Evolutionary conservation across 30 jellyfish, hydroid and myxozoan species (phyloP).

Genomic region (Aurelia aurita): DNA sequence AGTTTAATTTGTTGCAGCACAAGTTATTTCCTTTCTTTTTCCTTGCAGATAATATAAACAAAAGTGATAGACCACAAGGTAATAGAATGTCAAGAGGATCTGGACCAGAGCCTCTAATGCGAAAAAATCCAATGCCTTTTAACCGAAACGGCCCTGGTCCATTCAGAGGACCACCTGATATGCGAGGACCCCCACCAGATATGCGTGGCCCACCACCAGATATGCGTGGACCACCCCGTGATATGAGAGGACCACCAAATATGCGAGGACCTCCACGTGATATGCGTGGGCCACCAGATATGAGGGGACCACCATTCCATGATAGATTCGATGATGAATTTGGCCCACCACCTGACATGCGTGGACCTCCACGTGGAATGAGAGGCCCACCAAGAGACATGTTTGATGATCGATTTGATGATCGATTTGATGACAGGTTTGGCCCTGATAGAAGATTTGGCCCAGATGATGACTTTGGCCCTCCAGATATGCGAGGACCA

Average conservation of each 20-base stretch:
- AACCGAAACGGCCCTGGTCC: constrained; percentile 75
- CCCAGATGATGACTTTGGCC: constrained; percentile 57
- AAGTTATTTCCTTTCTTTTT: not conserved
- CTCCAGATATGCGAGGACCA: constrained; percentile 68
- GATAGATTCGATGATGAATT: constrained; percentile 47
- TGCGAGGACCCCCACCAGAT: constrained; percentile 22
- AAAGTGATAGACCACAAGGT: constrained; percentile 8
- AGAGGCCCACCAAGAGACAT: constrained; percentile 59
- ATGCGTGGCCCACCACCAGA: constrained; percentile 30
- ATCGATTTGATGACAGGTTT: constrained; percentile 39
- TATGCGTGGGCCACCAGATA: constrained; percentile 58
- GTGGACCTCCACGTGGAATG: constrained; percentile 66
- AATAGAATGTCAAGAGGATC: constrained; percentile 42
- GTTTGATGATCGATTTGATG: constrained; percentile 54
- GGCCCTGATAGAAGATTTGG: constrained; percentile 68
- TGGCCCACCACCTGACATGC: constrained; percentile 76
- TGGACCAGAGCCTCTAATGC: constrained; percentile 74
- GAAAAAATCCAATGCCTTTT: constrained; percentile 64
- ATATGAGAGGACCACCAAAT: constrained; percentile 33
- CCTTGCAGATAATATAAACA: not conserved
- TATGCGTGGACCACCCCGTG: constrained; percentile 39
- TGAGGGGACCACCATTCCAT: constrained; percentile 72
- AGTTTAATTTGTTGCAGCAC: too few relatives aligned
- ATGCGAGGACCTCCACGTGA: constrained; percentile 77
- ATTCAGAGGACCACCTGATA: constrained; percentile 64